Percentiles rank a stretch among this genome's conserved stretches.
Evolutionary conservation across 2,113 vertebrate genomes (phyloP).

Genomic region (Cisticola juncidis): DNA sequence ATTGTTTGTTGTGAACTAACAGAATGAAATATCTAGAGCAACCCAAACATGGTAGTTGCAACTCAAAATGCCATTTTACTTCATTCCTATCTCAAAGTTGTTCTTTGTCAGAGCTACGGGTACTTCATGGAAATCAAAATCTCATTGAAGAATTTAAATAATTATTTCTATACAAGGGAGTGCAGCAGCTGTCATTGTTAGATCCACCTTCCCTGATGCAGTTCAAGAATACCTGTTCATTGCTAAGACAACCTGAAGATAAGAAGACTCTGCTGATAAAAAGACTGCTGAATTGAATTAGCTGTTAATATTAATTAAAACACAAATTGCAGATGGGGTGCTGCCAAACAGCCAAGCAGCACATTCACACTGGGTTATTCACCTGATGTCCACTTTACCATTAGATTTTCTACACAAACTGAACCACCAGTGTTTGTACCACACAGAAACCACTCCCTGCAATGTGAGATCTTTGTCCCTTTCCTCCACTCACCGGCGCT

Average conservation of each 20-base stretch:
- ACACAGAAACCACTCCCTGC: not conserved
- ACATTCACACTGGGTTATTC: not conserved
- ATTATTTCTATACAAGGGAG: not conserved
- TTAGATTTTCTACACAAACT: not conserved
- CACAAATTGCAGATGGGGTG: not conserved
- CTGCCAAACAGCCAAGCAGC: not conserved
- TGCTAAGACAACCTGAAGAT: not conserved
- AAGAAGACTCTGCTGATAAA: not conserved
- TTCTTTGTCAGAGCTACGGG: not conserved
- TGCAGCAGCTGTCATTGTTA: not conserved
- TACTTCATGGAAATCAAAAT: not conserved
- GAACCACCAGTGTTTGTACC: not conserved
- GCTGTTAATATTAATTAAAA: not conserved
- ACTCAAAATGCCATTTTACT: not conserved
- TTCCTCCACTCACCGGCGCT: conserved; percentile 84
- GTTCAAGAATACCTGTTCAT: not conserved
- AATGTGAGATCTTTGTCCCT: not conserved
- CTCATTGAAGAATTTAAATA: not conserved
- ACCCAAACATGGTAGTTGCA: not conserved
- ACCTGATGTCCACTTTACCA: not conserved
- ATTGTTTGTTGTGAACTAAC: not conserved
- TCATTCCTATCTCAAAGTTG: not conserved
- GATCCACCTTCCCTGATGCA: not conserved
- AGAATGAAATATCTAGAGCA: not conserved
- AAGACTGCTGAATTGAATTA: not conserved